Conservation (phyloP, 2,113 vertebrate species). For the Chlorocebus sabaeus region DNA sequence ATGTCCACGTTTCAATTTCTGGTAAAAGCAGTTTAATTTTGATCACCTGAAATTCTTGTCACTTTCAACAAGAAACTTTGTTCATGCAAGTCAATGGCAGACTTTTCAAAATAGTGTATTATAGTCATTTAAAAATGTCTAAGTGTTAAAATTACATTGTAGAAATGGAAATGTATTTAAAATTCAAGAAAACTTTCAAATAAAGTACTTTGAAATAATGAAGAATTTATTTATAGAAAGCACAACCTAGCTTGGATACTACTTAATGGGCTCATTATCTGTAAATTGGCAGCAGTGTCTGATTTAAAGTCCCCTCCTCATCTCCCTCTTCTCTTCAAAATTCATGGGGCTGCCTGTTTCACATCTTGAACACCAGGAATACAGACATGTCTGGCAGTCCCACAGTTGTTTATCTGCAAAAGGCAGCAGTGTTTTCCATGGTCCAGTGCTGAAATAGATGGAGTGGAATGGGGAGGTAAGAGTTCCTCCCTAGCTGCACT, state of each 20-base stretch:
- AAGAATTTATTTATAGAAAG: neutral
- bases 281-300: too few relatives aligned
- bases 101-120: neutral
- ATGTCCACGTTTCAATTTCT: neutral
- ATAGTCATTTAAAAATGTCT: neutral
- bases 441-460: too few relatives aligned
- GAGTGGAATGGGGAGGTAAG: neutral
- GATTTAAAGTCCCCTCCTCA: neutral
- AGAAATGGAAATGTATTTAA: neutral
- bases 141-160: neutral
- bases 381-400: neutral
- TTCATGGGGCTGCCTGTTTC: neutral
- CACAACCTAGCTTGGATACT: neutral
- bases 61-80: neutral
- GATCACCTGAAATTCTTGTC: neutral
- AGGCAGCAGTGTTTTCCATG: neutral
- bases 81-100: neutral
- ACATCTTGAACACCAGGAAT: neutral
- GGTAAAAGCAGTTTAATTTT: neutral
- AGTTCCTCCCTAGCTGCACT: neutral
- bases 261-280: neutral
- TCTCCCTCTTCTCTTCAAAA: neutral
- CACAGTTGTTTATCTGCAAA: neutral
- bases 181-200: neutral
- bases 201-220: neutral